Evolutionary conservation across 64 coral and sea anemone species (phyloP).

Genomic region (Montipora cactus): DNA sequence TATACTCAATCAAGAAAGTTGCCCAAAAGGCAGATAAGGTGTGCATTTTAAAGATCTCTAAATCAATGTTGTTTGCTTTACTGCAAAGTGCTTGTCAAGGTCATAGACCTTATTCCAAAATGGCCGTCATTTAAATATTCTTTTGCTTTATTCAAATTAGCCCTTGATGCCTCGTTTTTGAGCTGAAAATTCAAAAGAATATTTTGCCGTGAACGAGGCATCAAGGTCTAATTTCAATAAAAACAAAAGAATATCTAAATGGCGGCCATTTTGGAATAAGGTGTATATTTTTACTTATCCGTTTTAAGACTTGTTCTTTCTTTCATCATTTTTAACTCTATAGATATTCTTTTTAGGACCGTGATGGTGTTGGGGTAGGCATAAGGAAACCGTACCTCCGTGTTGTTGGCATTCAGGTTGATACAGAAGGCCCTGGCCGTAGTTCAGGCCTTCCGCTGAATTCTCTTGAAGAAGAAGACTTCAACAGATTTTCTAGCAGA

Average conservation of each 20-base stretch:
- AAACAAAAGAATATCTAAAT: no score
- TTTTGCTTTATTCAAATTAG: no score
- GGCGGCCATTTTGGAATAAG: no score
- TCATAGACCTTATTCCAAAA: background rate
- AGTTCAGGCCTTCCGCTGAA: slow-evolving; percentile 70
- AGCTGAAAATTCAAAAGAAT: no score
- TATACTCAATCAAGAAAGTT: slow-evolving; percentile 99
- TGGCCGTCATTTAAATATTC: no score
- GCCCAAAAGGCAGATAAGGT: slow-evolving; percentile 91
- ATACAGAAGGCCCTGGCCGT: slow-evolving; percentile 94
- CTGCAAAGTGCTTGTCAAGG: background rate
- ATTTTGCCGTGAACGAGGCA: no score
- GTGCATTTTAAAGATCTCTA: background rate
- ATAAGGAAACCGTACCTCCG: slow-evolving; percentile 95
- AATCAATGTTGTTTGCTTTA: background rate
- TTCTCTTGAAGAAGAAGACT: slow-evolving; percentile 92
- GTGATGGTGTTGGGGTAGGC: slow-evolving; percentile 89
- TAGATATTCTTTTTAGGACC: slow-evolving; percentile 23
- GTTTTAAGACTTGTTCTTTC: background rate
- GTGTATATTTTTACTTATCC: no score
- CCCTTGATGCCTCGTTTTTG: no score
- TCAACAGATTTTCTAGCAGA: slow-evolving; percentile 84
- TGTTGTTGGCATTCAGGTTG: slow-evolving; percentile 93
- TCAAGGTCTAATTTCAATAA: no score
- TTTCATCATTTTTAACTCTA: background rate